Percentiles rank a stretch among this genome's conserved stretches.
Conservation (phyloP, 2,888 invertebrate species). For the Ophraella communa region DNA sequence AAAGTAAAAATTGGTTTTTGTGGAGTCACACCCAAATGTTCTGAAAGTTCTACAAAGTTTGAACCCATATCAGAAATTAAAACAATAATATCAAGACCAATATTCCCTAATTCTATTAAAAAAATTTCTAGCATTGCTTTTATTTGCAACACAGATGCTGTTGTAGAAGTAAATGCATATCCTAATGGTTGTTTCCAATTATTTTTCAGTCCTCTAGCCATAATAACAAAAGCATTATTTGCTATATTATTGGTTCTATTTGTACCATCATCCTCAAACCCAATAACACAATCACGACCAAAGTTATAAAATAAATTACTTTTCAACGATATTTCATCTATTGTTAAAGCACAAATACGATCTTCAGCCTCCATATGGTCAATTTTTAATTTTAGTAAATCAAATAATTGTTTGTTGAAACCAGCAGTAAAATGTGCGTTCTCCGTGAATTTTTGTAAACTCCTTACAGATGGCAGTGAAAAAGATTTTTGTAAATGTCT, state of each 20-base stretch:
- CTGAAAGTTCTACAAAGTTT: conserved; percentile 25
- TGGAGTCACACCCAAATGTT: conserved; percentile 17
- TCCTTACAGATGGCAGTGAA: neutral
- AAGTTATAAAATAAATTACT: conserved; percentile 6
- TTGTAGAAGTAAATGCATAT: conserved; percentile 4
- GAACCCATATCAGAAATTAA: conserved; percentile 25
- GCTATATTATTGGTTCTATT: neutral
- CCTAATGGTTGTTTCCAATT: conserved; percentile 11
- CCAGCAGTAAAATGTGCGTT: neutral
- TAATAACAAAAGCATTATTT: conserved; percentile 5
- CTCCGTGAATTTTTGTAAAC: neutral
- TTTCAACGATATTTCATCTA: neutral
- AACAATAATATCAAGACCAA: conserved; percentile 7
- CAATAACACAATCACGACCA: conserved; percentile 11
- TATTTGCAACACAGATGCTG: neutral
- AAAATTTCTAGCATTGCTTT: neutral
- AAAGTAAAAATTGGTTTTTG: conserved; percentile 1
- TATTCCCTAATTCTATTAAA: conserved; percentile 6
- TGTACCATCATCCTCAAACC: conserved; percentile 1
- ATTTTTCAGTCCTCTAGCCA: conserved; percentile 7
- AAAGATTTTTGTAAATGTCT: neutral
- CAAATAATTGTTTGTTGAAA: neutral
- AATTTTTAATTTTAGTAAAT: neutral
- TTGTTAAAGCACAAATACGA: neutral
- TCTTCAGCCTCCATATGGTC: neutral